phyloP scores from a whole-genome alignment of 1,140 invertebrate genomes.

The Globodera rostochiensis region DNA sequence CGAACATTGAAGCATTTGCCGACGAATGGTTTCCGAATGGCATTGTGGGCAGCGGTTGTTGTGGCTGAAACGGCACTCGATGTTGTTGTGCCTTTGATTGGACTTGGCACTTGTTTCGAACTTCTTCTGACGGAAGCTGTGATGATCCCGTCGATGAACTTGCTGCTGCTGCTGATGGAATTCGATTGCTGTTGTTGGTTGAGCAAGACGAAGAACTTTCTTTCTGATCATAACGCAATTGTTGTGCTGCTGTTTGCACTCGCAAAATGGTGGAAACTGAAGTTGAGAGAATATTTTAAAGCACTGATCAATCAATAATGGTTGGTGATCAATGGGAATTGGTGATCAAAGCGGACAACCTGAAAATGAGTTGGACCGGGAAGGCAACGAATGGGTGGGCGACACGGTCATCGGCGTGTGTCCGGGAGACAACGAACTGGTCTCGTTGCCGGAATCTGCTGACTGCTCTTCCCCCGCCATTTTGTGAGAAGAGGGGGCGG shows the following conservation, averaged over 20 bases:
- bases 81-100: too few species aligned
- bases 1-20: not conserved
- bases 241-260: not conserved
- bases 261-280: constrained; percentile 20
- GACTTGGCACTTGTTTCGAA: not conserved
- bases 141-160: too few species aligned
- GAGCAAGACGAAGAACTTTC: not conserved
- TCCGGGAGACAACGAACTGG: constrained; percentile 36
- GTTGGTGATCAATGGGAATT: too few species aligned
- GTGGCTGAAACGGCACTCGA: too few species aligned
- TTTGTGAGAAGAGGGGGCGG: not conserved
- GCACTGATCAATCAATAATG: too few species aligned
- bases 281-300: too few species aligned
- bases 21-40: not conserved
- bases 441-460: constrained; percentile 38
- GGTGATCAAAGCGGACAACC: not conserved
- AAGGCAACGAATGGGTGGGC: constrained; percentile 34
- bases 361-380: constrained; percentile 33
- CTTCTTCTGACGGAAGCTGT: too few species aligned
- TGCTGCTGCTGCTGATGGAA: too few species aligned
- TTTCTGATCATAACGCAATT: not conserved
- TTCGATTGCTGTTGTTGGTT: not conserved
- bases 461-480: constrained; percentile 1
- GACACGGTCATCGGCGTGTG: constrained; percentile 34
- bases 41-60: too few species aligned